phyloP scores from a whole-genome alignment of 2,888 invertebrate species.

The Lithodes maja region DNA sequence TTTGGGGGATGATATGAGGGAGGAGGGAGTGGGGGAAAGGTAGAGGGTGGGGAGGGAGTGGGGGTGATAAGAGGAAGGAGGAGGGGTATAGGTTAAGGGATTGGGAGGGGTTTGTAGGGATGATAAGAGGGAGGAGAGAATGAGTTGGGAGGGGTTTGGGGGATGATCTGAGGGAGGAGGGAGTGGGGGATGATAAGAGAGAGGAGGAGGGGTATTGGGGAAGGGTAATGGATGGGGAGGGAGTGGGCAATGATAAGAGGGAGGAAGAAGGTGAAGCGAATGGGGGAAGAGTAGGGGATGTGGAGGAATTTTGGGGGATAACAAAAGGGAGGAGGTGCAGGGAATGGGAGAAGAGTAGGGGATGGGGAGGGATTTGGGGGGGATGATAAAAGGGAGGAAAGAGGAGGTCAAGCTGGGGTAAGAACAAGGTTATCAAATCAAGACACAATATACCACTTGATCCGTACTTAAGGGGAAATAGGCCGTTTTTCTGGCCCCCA shows the following conservation, averaged over 20 bases:
- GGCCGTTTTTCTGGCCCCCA: too few relatives aligned
- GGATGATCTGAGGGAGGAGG: neutral
- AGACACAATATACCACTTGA: neutral
- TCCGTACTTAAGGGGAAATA: too few relatives aligned
- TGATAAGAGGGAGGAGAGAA: neutral
- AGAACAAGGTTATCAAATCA: neutral
- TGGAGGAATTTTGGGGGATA: neutral
- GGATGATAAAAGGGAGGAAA: neutral
- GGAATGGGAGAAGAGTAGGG: neutral
- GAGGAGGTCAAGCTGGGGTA: neutral
- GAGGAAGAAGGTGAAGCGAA: neutral
- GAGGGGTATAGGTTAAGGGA: neutral
- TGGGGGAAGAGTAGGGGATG: neutral
- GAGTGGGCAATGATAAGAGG: neutral
- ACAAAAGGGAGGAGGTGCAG: neutral
- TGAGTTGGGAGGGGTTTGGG: neutral
- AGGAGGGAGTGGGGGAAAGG: neutral
- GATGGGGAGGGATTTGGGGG: neutral
- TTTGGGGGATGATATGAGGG: neutral
- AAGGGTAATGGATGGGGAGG: neutral
- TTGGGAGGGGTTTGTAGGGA: neutral
- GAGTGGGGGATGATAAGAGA: neutral
- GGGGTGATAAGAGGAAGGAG: neutral
- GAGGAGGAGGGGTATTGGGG: neutral
- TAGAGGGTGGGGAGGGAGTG: neutral